These are phyloP conservation scores for Crocodylus rhombifer DNA, from an alignment of 2,797 vertebrate species.

Conservation along the genomic window DNA sequence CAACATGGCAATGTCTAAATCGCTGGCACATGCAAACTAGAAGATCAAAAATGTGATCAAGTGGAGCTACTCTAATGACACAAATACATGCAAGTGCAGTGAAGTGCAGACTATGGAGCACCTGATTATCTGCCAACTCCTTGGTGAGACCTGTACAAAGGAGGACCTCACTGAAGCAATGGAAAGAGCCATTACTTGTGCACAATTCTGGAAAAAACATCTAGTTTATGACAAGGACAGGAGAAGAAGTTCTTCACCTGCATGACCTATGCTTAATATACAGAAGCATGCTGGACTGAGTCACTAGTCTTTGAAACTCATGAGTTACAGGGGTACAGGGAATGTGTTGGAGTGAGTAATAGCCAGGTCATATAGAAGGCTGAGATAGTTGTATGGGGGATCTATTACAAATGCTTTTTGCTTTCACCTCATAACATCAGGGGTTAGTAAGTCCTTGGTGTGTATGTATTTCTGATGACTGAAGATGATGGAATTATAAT, in stretches of 20 bases:
- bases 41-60: too few relatives aligned
- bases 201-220: too few relatives aligned
- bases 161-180: too few relatives aligned
- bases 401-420: neutral
- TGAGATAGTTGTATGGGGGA: neutral
- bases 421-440: conserved; percentile 4
- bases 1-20: too few relatives aligned
- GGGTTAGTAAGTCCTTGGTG: neutral
- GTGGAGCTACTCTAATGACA: too few relatives aligned
- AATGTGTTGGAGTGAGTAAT: neutral
- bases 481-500: neutral
- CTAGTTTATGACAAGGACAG: too few relatives aligned
- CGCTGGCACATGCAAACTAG: too few relatives aligned
- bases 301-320: conserved; percentile 14
- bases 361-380: neutral
- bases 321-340: neutral
- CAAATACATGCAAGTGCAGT: too few relatives aligned
- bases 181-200: too few relatives aligned
- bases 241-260: neutral
- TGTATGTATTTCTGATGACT: neutral
- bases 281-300: neutral
- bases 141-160: too few relatives aligned
- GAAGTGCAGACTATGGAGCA: too few relatives aligned
- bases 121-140: too few relatives aligned
- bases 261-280: conserved; percentile 24